Conservation (phyloP, 2,888 invertebrate species). For the Harpagoxenus sublaevis region DNA sequence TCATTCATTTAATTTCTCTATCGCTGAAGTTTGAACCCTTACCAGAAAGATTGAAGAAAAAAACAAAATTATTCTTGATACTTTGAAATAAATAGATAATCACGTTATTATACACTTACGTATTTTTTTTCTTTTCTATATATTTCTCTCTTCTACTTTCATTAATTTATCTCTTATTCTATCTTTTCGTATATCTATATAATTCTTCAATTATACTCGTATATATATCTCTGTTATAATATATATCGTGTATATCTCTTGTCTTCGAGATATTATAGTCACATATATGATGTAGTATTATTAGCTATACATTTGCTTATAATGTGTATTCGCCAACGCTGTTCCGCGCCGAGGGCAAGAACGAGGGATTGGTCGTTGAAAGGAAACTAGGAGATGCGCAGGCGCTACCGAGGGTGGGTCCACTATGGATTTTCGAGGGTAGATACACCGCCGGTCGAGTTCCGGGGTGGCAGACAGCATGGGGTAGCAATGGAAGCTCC, state of each 20-base stretch:
- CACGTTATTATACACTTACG: background rate
- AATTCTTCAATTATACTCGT: background rate
- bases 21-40: background rate
- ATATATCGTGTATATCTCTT: too few species aligned
- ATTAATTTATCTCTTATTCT: background rate
- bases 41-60: background rate
- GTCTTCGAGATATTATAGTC: background rate
- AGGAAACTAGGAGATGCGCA: slow-evolving; percentile 79
- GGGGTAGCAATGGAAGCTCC: slow-evolving; percentile 74
- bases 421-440: slow-evolving; percentile 86
- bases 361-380: slow-evolving; percentile 68
- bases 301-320: slow-evolving; percentile 19
- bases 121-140: background rate
- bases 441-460: slow-evolving; percentile 81
- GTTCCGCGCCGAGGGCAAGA: slow-evolving; percentile 55
- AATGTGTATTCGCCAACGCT: slow-evolving; percentile 72
- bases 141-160: background rate
- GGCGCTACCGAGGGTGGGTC: slow-evolving; percentile 84
- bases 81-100: background rate
- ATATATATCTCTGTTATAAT: background rate
- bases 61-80: background rate
- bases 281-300: background rate
- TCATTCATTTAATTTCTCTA: background rate
- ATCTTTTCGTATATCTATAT: background rate
- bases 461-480: slow-evolving; percentile 83